These are phyloP conservation scores for Lates japonicus DNA, from an alignment of 2,797 vertebrate species.

Conservation along the genomic window DNA sequence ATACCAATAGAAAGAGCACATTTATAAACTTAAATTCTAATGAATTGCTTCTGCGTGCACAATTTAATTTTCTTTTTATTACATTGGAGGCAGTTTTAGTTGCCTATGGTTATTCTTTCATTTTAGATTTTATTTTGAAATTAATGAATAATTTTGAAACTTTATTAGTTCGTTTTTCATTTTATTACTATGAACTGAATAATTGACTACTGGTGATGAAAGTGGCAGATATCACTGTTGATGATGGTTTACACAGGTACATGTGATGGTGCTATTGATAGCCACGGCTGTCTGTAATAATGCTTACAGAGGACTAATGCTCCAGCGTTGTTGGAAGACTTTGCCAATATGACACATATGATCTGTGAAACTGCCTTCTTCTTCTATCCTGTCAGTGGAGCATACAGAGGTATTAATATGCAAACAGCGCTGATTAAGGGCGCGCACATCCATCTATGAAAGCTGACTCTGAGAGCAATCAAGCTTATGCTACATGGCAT, in stretches of 20 bases:
- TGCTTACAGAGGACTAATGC: neutral
- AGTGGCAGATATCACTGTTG: neutral
- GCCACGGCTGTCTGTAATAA: neutral
- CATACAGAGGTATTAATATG: slow-evolving; percentile 9
- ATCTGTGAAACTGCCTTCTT: neutral
- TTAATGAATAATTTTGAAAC: too few species aligned
- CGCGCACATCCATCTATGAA: neutral
- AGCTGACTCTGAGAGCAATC: neutral
- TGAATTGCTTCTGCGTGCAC: too few species aligned
- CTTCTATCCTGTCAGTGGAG: slow-evolving; percentile 1
- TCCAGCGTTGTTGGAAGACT: too few species aligned
- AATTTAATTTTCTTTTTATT: too few species aligned
- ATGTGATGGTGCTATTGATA: neutral
- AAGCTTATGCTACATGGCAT: neutral
- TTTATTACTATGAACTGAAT: neutral
- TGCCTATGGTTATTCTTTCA: too few species aligned
- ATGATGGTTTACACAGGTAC: neutral
- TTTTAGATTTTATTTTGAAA: too few species aligned
- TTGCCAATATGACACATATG: too few species aligned
- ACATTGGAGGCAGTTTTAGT: too few species aligned
- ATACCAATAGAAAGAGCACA: neutral
- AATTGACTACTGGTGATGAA: neutral
- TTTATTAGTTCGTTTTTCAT: neutral
- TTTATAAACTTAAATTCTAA: too few species aligned
- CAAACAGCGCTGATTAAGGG: slow-evolving; percentile 17